Conservation (phyloP, 64 coral and sea anemone species). For the Actinia equina region DNA sequence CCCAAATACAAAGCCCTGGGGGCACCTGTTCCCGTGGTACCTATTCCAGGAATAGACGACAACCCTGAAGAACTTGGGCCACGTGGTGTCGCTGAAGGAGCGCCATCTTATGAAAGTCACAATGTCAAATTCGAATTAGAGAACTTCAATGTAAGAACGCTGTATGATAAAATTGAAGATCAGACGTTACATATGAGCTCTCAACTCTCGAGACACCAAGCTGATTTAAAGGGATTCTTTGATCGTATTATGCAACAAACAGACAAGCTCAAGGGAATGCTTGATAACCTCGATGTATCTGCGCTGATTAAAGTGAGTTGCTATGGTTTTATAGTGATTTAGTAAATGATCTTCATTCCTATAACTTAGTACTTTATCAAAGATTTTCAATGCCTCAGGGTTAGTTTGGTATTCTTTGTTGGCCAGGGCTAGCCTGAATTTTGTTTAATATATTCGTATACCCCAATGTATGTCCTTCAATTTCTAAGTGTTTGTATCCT, state of each 20-base stretch:
- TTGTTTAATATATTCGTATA: no score
- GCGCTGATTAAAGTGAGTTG: conserved; percentile 76
- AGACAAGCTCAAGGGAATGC: conserved; percentile 92
- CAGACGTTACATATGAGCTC: conserved; percentile 94
- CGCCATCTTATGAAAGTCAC: conserved; percentile 70
- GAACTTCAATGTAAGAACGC: conserved; percentile 86
- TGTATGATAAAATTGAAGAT: conserved; percentile 97
- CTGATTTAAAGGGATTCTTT: conserved; percentile 92
- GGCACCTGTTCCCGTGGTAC: conserved; percentile 89
- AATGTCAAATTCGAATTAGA: conserved; percentile 90
- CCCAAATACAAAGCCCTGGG: conserved; percentile 97
- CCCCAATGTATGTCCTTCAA: no score
- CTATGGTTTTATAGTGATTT: no score
- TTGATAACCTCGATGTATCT: conserved; percentile 96
- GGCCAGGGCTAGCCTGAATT: no score
- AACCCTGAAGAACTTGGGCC: conserved; percentile 79
- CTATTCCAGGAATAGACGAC: conserved; percentile 93
- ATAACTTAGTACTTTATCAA: no score
- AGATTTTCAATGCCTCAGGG: no score
- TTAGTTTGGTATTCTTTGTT: no score
- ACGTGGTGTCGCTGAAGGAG: conserved; percentile 81
- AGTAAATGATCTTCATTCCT: no score
- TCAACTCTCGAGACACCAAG: conserved; percentile 86
- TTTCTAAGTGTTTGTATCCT: no score
- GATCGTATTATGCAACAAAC: conserved; percentile 94